Percentiles rank a stretch among this genome's conserved stretches.
Conservation (phyloP, 2,113 vertebrate species). For the Pongo pygmaeus region DNA sequence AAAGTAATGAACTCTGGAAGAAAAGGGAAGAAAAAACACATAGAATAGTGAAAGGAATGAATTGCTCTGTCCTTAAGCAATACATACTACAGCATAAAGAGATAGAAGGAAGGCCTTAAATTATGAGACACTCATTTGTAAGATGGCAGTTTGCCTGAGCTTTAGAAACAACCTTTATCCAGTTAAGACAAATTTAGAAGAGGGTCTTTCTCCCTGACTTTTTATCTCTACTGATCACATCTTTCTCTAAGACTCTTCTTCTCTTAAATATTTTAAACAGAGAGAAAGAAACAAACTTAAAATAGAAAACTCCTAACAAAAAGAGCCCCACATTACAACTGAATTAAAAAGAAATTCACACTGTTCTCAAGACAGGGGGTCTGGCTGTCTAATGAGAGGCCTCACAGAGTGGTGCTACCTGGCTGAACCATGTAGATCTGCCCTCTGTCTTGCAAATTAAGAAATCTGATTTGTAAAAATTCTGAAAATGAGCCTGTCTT, state of each 20-base stretch:
- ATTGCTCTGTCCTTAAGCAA: too few relatives aligned
- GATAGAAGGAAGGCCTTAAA: neutral
- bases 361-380: neutral
- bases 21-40: neutral
- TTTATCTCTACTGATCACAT: neutral
- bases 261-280: neutral
- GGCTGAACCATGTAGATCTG: neutral
- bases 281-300: neutral
- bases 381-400: neutral
- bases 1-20: neutral
- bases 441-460: neutral
- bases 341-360: neutral
- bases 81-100: neutral
- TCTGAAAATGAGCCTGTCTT: neutral
- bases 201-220: neutral
- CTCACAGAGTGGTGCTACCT: neutral
- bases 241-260: neutral
- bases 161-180: neutral
- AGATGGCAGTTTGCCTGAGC: neutral
- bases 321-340: neutral
- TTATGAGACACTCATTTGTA: neutral
- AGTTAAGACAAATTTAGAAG: neutral
- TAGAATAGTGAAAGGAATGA: neutral
- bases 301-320: slow-evolving; percentile 12
- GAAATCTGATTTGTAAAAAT: slow-evolving; percentile 11